Conservation (phyloP, 53 echinoderm and acorn worm species). For the Holothuria scabra region DNA sequence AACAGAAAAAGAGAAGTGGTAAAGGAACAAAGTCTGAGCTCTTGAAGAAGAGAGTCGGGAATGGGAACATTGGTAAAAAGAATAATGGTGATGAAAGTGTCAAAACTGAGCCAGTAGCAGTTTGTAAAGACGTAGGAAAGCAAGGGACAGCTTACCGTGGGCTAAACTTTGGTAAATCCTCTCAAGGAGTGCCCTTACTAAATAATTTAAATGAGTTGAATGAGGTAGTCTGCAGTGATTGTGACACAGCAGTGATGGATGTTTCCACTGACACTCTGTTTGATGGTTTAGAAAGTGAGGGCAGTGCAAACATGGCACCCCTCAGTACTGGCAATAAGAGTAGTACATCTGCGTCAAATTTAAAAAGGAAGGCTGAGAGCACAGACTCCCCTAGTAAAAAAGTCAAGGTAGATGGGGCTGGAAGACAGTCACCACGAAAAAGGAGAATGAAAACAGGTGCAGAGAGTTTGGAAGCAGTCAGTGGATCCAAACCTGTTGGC, state of each 20-base stretch:
- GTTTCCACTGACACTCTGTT: neutral
- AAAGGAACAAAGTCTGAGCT: too few species aligned
- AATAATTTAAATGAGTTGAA: neutral
- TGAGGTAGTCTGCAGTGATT: neutral
- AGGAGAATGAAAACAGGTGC: constrained; percentile 72
- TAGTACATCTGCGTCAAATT: too few species aligned
- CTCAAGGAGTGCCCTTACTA: constrained; percentile 6
- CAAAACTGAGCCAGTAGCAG: neutral
- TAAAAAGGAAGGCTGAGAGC: too few species aligned
- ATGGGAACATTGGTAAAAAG: too few species aligned
- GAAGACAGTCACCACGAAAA: constrained; percentile 55
- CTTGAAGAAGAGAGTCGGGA: too few species aligned
- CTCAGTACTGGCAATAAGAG: too few species aligned
- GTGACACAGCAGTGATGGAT: neutral
- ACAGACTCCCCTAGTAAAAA: neutral
- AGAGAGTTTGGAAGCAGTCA: constrained; percentile 57
- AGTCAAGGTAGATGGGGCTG: neutral
- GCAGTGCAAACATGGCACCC: too few species aligned
- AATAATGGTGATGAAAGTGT: too few species aligned
- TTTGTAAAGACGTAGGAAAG: neutral
- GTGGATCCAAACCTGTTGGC: neutral
- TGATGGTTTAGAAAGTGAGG: neutral
- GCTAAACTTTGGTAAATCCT: constrained; percentile 46
- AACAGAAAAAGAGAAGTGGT: neutral
- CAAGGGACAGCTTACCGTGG: constrained; percentile 44